Evolutionary conservation across 1,140 invertebrate species (phyloP).

Genomic region (Maconellicoccus hirsutus): DNA sequence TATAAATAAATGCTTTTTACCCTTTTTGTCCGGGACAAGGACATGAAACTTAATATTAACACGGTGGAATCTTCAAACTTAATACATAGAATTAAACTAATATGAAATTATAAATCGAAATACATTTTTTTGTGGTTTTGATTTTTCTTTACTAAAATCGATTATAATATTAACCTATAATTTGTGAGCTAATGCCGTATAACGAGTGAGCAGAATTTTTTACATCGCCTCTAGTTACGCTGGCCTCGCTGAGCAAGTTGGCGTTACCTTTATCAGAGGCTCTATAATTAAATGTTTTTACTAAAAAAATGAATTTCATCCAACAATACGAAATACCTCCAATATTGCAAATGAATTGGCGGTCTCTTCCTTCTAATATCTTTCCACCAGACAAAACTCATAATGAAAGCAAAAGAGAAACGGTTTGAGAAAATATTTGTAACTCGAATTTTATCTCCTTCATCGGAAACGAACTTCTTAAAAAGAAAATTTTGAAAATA

Average conservation of each 20-base stretch:
- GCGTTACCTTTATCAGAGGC: not conserved
- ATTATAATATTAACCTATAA: not conserved
- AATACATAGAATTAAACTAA: not conserved
- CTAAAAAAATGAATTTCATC: not conserved
- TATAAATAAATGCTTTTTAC: slow-evolving; percentile 23
- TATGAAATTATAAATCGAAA: not conserved
- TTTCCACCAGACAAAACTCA: slow-evolving; percentile 27
- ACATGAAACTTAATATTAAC: slow-evolving; percentile 11
- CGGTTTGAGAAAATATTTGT: slow-evolving; percentile 16
- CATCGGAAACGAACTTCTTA: slow-evolving; percentile 16
- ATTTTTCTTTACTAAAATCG: not conserved
- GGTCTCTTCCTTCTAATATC: slow-evolving; percentile 26
- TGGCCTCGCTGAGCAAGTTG: not conserved
- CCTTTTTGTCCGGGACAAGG: slow-evolving; percentile 19
- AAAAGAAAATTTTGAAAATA: slow-evolving; percentile 20
- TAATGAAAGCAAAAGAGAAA: slow-evolving; percentile 22
- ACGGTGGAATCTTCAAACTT: not conserved
- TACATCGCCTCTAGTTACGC: not conserved
- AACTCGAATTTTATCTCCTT: slow-evolving; percentile 17
- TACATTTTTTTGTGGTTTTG: not conserved
- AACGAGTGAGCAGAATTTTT: not conserved
- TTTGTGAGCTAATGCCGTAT: not conserved
- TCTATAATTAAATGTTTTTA: not conserved
- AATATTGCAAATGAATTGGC: slow-evolving; percentile 19
- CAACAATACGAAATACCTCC: slow-evolving; percentile 23